Evolutionary conservation across 2,113 vertebrate species (phyloP).

Genomic region (Mugil cephalus): DNA sequence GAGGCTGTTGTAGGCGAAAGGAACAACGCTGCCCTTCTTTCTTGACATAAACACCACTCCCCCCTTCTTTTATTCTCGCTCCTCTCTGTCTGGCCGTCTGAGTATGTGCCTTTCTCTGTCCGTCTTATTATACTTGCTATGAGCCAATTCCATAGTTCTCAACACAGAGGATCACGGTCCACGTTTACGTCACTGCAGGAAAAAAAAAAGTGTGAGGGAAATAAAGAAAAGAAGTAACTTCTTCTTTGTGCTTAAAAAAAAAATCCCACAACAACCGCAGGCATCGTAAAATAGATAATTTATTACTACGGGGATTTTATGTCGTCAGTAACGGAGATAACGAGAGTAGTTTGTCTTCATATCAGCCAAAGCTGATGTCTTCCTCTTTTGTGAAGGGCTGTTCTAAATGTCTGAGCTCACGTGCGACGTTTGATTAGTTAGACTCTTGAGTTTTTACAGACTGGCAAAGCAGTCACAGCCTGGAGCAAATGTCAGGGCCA

Average conservation of each 20-base stretch:
- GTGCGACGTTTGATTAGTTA: conserved; percentile 46
- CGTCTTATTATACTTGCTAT: conserved; percentile 64
- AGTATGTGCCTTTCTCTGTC: conserved; percentile 51
- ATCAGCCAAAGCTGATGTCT: conserved; percentile 16
- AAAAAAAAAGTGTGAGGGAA: conserved; percentile 23
- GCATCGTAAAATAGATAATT: conserved; percentile 66
- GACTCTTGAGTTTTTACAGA: conserved; percentile 5
- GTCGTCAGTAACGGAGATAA: conserved; percentile 19
- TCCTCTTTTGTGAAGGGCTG: conserved; percentile 46
- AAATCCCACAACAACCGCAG: conserved; percentile 38
- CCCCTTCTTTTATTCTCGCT: conserved; percentile 39
- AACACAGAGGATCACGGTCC: conserved; percentile 34
- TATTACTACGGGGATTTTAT: conserved; percentile 50
- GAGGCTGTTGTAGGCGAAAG: conserved; percentile 41
- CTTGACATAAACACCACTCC: conserved; percentile 46
- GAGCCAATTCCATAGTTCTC: conserved; percentile 46
- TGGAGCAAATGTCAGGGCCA: background rate
- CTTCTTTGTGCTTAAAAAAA: conserved; percentile 4
- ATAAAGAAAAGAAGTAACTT: conserved; percentile 15
- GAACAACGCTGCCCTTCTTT: conserved; percentile 65
- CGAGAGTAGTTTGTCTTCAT: conserved; percentile 59
- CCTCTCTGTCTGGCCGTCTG: conserved; percentile 23
- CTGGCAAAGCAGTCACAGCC: background rate
- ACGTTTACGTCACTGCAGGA: conserved; percentile 26
- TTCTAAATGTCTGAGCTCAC: conserved; percentile 59